These are phyloP conservation scores for Drosophila funebris DNA, from an alignment of 1,140 invertebrate genomes.

Conservation along the genomic window DNA sequence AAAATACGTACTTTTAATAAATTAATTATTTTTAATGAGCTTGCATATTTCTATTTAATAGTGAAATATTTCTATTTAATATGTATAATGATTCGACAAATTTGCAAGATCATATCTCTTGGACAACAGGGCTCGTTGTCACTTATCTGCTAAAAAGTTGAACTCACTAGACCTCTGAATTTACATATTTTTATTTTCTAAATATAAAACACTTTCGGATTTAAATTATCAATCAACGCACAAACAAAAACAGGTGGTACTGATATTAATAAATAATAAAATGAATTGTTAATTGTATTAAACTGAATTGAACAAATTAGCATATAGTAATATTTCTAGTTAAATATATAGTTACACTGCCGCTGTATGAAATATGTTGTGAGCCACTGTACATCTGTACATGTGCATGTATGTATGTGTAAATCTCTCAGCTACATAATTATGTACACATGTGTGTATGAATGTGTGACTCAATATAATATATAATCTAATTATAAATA, in stretches of 20 bases:
- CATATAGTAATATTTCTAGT: too few species aligned
- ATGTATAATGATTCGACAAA: background rate
- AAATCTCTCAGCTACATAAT: too few species aligned
- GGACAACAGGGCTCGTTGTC: background rate
- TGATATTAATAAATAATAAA: too few species aligned
- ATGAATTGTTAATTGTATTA: too few species aligned
- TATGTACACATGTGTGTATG: too few species aligned
- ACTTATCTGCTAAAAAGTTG: slow-evolving; percentile 1
- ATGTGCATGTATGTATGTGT: too few species aligned
- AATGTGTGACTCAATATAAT: too few species aligned
- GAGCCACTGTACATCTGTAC: too few species aligned
- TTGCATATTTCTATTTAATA: background rate
- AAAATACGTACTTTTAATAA: background rate
- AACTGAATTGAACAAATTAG: too few species aligned
- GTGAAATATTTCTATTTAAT: background rate
- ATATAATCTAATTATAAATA: too few species aligned
- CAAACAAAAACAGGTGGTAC: background rate
- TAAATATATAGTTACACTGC: too few species aligned
- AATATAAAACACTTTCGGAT: slow-evolving; percentile 4
- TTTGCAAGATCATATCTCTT: background rate
- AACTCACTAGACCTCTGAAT: slow-evolving; percentile 1
- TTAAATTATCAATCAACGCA: background rate
- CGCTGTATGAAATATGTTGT: too few species aligned
- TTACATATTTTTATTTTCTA: background rate
- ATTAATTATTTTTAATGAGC: background rate